Conservation (phyloP, 2,797 vertebrate species). For the Notoglanidium macrostoma region DNA sequence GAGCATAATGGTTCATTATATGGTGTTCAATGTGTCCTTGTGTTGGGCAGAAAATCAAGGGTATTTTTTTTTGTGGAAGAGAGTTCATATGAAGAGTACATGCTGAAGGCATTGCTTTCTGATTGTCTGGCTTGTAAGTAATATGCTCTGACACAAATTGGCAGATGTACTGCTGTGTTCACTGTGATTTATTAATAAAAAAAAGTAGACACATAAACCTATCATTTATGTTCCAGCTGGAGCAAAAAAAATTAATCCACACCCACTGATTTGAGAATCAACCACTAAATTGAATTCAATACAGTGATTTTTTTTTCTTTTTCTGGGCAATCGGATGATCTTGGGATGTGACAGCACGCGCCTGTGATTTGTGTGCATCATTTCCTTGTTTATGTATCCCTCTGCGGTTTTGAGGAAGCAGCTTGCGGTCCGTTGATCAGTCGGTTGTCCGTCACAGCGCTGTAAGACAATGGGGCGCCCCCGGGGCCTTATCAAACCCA, state of each 20-base stretch:
- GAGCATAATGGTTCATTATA: conserved; percentile 45
- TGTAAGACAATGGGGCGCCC: conserved; percentile 75
- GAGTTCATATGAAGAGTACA: background rate
- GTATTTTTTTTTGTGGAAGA: background rate
- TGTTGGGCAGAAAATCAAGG: conserved; percentile 4
- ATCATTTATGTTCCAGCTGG: background rate
- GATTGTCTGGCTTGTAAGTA: background rate
- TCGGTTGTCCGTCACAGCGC: conserved; percentile 66
- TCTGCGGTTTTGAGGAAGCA: conserved; percentile 75
- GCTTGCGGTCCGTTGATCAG: conserved; percentile 69
- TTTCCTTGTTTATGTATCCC: conserved; percentile 63
- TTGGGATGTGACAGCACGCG: background rate
- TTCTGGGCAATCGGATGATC: conserved; percentile 19
- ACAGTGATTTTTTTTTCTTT: conserved; percentile 2
- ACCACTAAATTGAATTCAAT: background rate
- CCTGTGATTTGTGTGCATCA: conserved; percentile 50
- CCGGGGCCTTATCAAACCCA: conserved; percentile 58
- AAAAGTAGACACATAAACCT: background rate
- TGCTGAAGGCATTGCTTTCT: conserved; percentile 5
- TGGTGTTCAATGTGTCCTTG: conserved; percentile 36
- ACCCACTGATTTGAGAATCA: background rate
- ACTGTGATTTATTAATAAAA: background rate
- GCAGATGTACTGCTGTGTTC: no score
- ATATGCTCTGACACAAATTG: background rate
- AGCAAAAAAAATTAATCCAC: background rate